Evolutionary conservation across 2,888 invertebrate genomes (phyloP).

Genomic region (Diaphora mendica): DNA sequence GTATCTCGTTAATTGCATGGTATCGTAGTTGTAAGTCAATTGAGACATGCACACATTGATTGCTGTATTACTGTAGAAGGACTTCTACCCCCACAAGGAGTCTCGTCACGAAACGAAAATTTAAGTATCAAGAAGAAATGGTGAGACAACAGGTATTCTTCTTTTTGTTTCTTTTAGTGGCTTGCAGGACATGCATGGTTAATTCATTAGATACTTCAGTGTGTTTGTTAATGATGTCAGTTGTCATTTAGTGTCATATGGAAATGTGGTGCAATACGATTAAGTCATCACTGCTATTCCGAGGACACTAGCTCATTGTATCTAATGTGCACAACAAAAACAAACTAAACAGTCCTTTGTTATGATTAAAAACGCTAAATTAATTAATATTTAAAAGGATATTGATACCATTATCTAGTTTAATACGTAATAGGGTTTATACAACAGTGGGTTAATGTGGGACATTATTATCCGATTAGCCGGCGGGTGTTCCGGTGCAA

Average conservation of each 20-base stretch:
- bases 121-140: neutral
- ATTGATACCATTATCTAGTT: slow-evolving; percentile 4
- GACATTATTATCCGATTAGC: slow-evolving; percentile 82
- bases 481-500: slow-evolving; percentile 73
- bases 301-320: neutral
- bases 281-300: neutral
- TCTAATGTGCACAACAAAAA: neutral
- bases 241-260: neutral
- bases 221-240: too few relatives aligned
- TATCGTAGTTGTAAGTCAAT: neutral
- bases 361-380: neutral
- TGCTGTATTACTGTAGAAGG: neutral
- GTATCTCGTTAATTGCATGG: neutral
- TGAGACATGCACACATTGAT: neutral
- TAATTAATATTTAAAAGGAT: neutral
- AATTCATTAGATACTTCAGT: neutral
- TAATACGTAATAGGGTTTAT: slow-evolving; percentile 52
- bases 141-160: neutral
- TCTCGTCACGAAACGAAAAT: neutral
- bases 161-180: neutral
- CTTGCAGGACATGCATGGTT: neutral
- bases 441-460: slow-evolving; percentile 59
- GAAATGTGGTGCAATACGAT: neutral
- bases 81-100: neutral
- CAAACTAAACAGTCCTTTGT: neutral